phyloP scores from a whole-genome alignment of 2,888 invertebrate genomes.

The Zootermopsis nevadensis region DNA sequence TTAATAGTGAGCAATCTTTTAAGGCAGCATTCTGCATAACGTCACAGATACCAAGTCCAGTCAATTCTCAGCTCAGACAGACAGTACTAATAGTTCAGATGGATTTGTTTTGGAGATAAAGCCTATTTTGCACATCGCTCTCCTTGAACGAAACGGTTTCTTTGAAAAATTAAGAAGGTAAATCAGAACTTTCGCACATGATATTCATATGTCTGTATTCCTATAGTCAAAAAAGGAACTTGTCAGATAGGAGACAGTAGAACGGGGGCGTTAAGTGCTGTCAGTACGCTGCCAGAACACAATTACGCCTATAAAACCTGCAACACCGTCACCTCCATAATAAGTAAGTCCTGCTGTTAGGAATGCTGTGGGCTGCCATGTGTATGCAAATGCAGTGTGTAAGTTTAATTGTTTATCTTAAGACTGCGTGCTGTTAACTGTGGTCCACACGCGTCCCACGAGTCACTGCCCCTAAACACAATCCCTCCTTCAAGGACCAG shows the following conservation, averaged over 20 bases:
- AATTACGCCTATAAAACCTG: background rate
- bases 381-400: background rate
- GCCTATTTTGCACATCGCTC: too few species aligned
- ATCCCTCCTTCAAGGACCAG: background rate
- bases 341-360: background rate
- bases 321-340: constrained; percentile 7
- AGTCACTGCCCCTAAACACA: background rate
- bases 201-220: background rate
- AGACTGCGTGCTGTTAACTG: background rate
- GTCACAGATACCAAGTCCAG: too few species aligned
- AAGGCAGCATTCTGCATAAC: too few species aligned
- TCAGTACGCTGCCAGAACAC: background rate
- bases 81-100: too few species aligned
- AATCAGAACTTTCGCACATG: background rate
- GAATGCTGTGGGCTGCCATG: constrained; percentile 26
- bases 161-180: background rate
- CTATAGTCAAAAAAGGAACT: background rate
- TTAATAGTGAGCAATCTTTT: too few species aligned
- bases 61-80: too few species aligned
- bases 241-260: background rate
- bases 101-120: too few species aligned
- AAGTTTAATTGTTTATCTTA: constrained; percentile 6
- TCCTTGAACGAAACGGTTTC: too few species aligned
- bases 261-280: background rate
- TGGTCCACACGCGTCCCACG: background rate